Evolutionary conservation across 2,797 vertebrate species (phyloP).

Genomic region (Anguilla megastoma): DNA sequence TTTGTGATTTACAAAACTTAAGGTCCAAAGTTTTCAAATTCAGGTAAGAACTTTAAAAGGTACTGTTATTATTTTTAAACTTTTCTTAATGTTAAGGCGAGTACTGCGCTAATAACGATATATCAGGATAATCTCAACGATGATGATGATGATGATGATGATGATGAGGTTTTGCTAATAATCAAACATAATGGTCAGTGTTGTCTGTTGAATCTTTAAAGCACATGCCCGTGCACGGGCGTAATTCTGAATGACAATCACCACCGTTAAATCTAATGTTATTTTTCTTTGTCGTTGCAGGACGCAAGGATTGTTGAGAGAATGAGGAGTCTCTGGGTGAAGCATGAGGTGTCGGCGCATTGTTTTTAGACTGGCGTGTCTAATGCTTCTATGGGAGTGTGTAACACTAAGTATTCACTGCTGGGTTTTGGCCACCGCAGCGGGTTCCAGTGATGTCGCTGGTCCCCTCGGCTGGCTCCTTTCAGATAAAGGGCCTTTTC

Average conservation of each 20-base stretch:
- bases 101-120: background rate
- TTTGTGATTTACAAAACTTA: conserved; percentile 40
- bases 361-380: conserved; percentile 90
- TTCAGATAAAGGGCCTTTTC: conserved; percentile 96
- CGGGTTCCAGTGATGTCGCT: conserved; percentile 76
- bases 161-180: background rate
- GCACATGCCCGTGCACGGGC: background rate
- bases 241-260: background rate
- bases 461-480: conserved; percentile 91
- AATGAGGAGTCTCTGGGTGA: conserved; percentile 90
- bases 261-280: background rate
- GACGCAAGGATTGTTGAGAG: conserved; percentile 67
- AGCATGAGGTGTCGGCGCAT: conserved; percentile 90
- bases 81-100: background rate
- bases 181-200: background rate
- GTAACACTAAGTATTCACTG: conserved; percentile 85
- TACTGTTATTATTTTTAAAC: background rate
- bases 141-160: background rate
- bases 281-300: conserved; percentile 34
- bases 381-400: conserved; percentile 89
- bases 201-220: background rate
- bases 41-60: conserved; percentile 52
- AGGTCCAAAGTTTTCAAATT: conserved; percentile 41
- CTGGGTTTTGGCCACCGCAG: conserved; percentile 70
- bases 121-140: background rate